These are phyloP conservation scores for Sitobion miscanthi DNA, from an alignment of 1,140 invertebrate species.

Conservation along the genomic window DNA sequence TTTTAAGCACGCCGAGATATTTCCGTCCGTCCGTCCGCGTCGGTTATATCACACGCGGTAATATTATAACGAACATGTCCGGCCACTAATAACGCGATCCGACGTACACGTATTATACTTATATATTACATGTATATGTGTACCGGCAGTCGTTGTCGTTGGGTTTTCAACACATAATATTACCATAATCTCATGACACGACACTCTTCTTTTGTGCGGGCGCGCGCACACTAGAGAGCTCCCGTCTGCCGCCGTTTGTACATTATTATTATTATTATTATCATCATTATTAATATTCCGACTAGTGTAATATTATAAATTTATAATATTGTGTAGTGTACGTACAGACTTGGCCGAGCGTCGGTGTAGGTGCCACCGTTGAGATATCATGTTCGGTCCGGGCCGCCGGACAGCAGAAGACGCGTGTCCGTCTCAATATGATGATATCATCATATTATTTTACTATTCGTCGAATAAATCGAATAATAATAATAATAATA, in stretches of 20 bases:
- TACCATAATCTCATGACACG: conserved; percentile 55
- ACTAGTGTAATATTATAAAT: background rate
- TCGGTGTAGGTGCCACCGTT: background rate
- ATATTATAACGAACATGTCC: conserved; percentile 37
- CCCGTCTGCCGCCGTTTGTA: conserved; percentile 34
- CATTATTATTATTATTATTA: background rate
- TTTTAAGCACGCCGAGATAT: background rate
- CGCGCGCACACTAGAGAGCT: conserved; percentile 26
- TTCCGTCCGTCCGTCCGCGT: background rate
- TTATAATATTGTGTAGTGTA: background rate
- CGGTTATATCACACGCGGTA: background rate
- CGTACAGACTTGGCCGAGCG: background rate
- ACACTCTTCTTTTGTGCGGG: conserved; percentile 46
- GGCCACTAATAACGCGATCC: conserved; percentile 42
- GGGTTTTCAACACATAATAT: conserved; percentile 46
- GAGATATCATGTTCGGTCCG: background rate
- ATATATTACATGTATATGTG: background rate
- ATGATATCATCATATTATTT: background rate
- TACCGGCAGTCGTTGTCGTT: conserved; percentile 21
- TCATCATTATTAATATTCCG: background rate
- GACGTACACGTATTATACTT: background rate
- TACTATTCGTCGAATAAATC: background rate
- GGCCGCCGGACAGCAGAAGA: background rate
- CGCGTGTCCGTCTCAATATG: background rate
- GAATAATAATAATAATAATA: background rate